These are phyloP conservation scores for Bombus sibiricus DNA, from an alignment of 1,140 invertebrate genomes.

Conservation along the genomic window DNA sequence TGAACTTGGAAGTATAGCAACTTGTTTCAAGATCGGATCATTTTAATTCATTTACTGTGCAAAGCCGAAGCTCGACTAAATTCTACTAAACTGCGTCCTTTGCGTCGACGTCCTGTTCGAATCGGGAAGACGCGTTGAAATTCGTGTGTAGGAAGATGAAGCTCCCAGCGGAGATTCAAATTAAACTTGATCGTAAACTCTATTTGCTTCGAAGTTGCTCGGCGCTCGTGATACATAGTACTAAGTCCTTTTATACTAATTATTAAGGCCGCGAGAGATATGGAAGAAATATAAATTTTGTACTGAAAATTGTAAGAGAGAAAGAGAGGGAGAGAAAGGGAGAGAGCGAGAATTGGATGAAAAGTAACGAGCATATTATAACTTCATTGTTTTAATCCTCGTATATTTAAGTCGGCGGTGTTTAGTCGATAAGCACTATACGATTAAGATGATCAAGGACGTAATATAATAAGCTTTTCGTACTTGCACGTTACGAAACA, in stretches of 20 bases:
- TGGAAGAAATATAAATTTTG: constrained; percentile 26
- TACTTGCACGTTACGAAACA: constrained; percentile 44
- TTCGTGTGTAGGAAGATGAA: neutral
- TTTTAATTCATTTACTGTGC: constrained; percentile 18
- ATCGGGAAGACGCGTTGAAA: neutral
- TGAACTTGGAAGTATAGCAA: neutral
- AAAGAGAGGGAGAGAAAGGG: constrained; percentile 16
- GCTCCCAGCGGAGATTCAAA: neutral
- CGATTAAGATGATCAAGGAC: constrained; percentile 35
- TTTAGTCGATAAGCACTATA: constrained; percentile 28
- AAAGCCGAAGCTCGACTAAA: constrained; percentile 7
- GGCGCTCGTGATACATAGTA: neutral
- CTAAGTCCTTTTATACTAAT: constrained; percentile 38
- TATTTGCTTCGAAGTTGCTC: neutral
- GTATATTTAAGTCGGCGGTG: constrained; percentile 19
- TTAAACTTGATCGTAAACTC: neutral
- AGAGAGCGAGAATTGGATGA: constrained; percentile 3
- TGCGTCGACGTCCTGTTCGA: neutral
- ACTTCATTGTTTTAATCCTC: constrained; percentile 12
- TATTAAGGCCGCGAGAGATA: constrained; percentile 31
- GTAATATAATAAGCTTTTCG: constrained; percentile 42
- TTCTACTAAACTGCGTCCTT: constrained; percentile 24
- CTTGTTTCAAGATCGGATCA: constrained; percentile 37
- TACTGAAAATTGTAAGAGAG: constrained; percentile 26
- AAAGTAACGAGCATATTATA: neutral